phyloP scores from a whole-genome alignment of 2,797 vertebrate genomes.

The Sebastes cheni region DNA sequence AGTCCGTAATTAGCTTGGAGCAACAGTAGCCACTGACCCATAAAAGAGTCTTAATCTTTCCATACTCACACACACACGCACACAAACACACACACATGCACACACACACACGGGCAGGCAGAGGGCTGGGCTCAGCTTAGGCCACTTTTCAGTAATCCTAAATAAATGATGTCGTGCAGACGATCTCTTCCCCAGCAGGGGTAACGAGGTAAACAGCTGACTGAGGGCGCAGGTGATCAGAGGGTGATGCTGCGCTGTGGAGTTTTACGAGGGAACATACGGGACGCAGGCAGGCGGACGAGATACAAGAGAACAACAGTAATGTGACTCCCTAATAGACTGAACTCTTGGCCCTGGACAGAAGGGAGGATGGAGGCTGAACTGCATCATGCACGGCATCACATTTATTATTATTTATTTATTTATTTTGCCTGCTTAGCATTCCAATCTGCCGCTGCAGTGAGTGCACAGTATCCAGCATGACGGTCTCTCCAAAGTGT shows the following conservation, averaged over 20 bases:
- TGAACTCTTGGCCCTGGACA: conserved; percentile 60
- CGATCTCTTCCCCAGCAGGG: conserved; percentile 46
- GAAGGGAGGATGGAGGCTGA: conserved; percentile 41
- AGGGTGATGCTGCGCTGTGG: conserved; percentile 18
- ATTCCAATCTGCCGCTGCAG: conserved; percentile 38
- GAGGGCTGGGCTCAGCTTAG: conserved; percentile 37
- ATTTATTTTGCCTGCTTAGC: conserved; percentile 3
- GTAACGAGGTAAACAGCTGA: conserved; percentile 60
- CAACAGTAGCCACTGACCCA: conserved; percentile 65
- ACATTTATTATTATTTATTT: conserved; percentile 5
- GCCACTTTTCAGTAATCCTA: conserved; percentile 73
- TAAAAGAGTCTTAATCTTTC: conserved; percentile 66
- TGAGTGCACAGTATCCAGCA: not conserved
- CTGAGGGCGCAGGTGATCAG: conserved; percentile 49
- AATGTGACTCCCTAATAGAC: conserved; percentile 59
- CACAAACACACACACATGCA: conserved; percentile 5
- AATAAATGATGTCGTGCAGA: conserved; percentile 70
- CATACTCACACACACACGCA: conserved; percentile 24
- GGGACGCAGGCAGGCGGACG: conserved; percentile 37
- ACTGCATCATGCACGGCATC: conserved; percentile 3
- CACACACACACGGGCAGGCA: conserved; percentile 14
- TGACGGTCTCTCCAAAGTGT: not conserved
- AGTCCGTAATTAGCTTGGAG: conserved; percentile 69
- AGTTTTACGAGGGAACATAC: conserved; percentile 44
- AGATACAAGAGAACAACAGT: conserved; percentile 49